Conservation (phyloP, 2,888 invertebrate species). For the Sinelater perroti region DNA sequence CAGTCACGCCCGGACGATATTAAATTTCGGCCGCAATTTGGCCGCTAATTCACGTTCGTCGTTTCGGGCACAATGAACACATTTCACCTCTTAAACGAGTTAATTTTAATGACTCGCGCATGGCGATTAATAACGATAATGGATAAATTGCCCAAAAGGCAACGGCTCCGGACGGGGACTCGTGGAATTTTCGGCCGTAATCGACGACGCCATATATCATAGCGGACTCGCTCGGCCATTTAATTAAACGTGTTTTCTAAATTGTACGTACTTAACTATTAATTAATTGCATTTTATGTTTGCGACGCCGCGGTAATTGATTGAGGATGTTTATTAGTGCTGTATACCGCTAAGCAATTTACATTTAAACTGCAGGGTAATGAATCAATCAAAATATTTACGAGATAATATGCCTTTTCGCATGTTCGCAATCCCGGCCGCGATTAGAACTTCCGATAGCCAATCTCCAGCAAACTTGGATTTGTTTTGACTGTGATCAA, state of each 20-base stretch:
- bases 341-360: slow-evolving; percentile 33
- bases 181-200: slow-evolving; percentile 8
- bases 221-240: slow-evolving; percentile 11
- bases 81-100: slow-evolving; percentile 22
- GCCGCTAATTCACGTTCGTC: slow-evolving; percentile 32
- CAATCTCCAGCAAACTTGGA: too few relatives aligned
- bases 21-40: slow-evolving; percentile 36
- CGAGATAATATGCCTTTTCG: slow-evolving; percentile 15
- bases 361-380: slow-evolving; percentile 31
- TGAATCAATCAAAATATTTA: slow-evolving; percentile 34
- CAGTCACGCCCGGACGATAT: slow-evolving; percentile 41
- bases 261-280: slow-evolving; percentile 27
- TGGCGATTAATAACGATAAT: slow-evolving; percentile 23
- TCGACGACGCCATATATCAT: slow-evolving; percentile 25
- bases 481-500: too few relatives aligned
- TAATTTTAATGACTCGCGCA: slow-evolving; percentile 24
- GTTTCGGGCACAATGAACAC: slow-evolving; percentile 30
- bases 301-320: slow-evolving; percentile 26
- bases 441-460: too few relatives aligned
- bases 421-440: slow-evolving; percentile 2
- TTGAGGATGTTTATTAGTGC: slow-evolving; percentile 22
- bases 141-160: slow-evolving; percentile 24
- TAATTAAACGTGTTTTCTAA: slow-evolving; percentile 27
- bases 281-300: slow-evolving; percentile 33
- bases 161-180: slow-evolving; percentile 12